Conservation (phyloP, 2,888 invertebrate species). For the Pycnomerus fuliginosus region DNA sequence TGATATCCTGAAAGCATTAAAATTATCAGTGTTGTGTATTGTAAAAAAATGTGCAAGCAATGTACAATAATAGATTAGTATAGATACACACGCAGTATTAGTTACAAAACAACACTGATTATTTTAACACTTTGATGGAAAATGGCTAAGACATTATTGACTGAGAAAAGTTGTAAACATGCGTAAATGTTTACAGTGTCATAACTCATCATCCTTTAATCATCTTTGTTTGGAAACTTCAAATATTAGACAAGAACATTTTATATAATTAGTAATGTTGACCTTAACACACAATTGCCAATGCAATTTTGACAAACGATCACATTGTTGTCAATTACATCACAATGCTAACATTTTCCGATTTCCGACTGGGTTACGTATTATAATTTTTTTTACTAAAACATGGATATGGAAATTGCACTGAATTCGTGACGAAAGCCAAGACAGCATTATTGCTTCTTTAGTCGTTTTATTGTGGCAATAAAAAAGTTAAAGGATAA, state of each 20-base stretch:
- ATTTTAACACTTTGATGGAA: conserved; percentile 13
- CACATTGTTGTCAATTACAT: conserved; percentile 1
- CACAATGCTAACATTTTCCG: too few relatives aligned
- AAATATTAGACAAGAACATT: conserved; percentile 5
- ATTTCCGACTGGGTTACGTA: too few relatives aligned
- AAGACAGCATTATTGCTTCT: background rate
- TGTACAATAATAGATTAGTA: conserved; percentile 6
- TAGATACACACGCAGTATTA: conserved; percentile 9
- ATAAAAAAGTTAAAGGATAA: background rate
- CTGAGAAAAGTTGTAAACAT: background rate
- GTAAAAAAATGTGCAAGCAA: conserved; percentile 1
- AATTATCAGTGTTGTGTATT: conserved; percentile 27
- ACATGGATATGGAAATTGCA: background rate
- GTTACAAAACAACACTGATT: conserved; percentile 21
- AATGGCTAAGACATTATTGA: background rate
- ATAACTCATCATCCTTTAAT: too few relatives aligned
- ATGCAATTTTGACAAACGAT: conserved; percentile 2
- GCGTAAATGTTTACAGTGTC: conserved; percentile 3
- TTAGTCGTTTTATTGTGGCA: too few relatives aligned
- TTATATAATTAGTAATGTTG: background rate
- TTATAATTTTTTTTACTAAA: conserved; percentile 5
- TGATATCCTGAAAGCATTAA: conserved; percentile 41
- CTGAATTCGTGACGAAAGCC: background rate
- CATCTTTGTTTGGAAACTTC: too few relatives aligned
- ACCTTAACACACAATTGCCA: conserved; percentile 8